phyloP scores from a whole-genome alignment of 2,888 invertebrate species.

The Nemotelus pantherinus region DNA sequence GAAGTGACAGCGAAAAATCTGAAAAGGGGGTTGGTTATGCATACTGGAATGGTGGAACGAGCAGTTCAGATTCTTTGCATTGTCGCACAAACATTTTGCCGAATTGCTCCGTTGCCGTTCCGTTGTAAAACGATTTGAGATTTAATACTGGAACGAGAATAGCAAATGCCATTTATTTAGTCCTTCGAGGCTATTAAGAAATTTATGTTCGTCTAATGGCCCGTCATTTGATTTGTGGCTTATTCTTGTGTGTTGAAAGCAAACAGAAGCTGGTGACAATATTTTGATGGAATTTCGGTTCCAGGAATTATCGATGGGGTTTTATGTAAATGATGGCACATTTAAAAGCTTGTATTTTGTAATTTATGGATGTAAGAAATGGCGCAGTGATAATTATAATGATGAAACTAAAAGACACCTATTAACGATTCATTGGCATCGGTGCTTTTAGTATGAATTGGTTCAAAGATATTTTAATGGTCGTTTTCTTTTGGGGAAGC shows the following conservation, averaged over 20 bases:
- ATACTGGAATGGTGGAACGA: too few relatives aligned
- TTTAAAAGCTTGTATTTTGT: conserved; percentile 17
- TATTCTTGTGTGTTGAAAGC: conserved; percentile 9
- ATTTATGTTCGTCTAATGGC: conserved; percentile 38
- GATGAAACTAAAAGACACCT: too few relatives aligned
- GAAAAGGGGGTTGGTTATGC: too few relatives aligned
- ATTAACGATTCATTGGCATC: too few relatives aligned
- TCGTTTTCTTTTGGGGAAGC: too few relatives aligned
- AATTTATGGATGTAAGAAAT: not conserved
- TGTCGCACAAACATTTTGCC: not conserved
- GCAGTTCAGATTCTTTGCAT: not conserved
- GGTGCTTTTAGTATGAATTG: too few relatives aligned
- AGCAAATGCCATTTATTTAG: conserved; percentile 23
- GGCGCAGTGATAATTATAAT: too few relatives aligned
- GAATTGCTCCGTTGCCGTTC: conserved; percentile 5
- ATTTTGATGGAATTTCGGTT: not conserved
- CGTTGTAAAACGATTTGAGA: conserved; percentile 33
- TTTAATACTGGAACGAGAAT: conserved; percentile 28
- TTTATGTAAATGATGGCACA: conserved; percentile 20
- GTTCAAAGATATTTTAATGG: too few relatives aligned
- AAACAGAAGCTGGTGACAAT: conserved; percentile 37
- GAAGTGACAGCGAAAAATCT: too few relatives aligned
- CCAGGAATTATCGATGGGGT: conserved; percentile 27
- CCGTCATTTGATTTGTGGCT: conserved; percentile 34
- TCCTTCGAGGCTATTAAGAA: conserved; percentile 39